Conservation (phyloP, 2,113 vertebrate genomes). For the Ornithorhynchus anatinus region DNA sequence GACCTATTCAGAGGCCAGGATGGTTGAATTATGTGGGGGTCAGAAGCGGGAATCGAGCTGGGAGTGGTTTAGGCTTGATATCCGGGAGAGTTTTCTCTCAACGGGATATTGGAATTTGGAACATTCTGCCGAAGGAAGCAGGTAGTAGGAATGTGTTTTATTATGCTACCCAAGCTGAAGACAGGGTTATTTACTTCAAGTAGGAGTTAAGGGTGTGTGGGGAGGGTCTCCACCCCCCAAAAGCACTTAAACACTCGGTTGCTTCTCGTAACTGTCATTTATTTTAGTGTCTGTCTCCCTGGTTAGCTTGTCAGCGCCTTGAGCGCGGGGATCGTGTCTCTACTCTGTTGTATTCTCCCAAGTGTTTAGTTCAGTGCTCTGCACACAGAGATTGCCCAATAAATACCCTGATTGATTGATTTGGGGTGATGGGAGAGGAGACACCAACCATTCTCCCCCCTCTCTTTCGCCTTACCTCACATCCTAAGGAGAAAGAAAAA, state of each 20-base stretch:
- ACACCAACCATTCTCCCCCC: not conserved
- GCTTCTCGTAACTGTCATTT: not conserved
- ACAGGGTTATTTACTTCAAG: too few species aligned
- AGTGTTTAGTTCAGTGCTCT: too few species aligned
- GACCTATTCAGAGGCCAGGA: constrained; percentile 10
- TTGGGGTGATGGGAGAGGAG: not conserved
- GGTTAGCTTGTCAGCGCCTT: too few species aligned
- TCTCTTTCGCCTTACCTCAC: too few species aligned
- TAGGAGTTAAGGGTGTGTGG: too few species aligned
- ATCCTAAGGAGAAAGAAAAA: too few species aligned
- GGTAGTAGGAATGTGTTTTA: not conserved
- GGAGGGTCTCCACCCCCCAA: not conserved
- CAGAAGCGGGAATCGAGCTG: fast-evolving
- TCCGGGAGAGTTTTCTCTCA: constrained; percentile 9
- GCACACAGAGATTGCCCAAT: too few species aligned
- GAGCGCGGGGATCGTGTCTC: too few species aligned
- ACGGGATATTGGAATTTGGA: constrained; percentile 1
- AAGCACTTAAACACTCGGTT: fast-evolving
- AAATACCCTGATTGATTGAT: too few species aligned
- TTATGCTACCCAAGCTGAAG: not conserved
- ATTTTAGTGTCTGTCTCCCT: not conserved
- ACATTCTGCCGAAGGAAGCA: not conserved
- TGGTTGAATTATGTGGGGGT: constrained; percentile 22
- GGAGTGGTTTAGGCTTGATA: not conserved
- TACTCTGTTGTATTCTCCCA: too few species aligned